These are phyloP conservation scores for Toxonevra muliebris DNA, from an alignment of 2,888 invertebrate species.

Conservation along the genomic window DNA sequence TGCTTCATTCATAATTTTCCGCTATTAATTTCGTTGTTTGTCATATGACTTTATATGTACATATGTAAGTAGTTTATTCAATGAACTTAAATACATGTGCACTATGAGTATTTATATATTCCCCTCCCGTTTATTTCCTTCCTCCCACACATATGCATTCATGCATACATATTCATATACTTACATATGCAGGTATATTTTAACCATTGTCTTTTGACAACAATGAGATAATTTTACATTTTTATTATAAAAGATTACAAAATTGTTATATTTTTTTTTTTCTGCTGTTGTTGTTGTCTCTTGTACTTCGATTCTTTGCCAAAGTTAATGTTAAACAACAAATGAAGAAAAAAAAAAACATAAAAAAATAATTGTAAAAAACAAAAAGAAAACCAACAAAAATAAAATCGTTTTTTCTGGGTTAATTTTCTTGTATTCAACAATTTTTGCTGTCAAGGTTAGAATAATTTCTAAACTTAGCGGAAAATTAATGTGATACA, in stretches of 20 bases:
- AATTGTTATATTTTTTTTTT: constrained; percentile 16
- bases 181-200: not conserved
- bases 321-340: not conserved
- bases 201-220: not conserved
- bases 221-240: constrained; percentile 1
- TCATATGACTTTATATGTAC: not conserved
- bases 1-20: constrained; percentile 4
- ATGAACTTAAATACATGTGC: not conserved
- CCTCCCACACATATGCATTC: not conserved
- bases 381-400: not conserved
- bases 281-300: constrained; percentile 7
- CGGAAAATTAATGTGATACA: constrained; percentile 47
- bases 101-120: too few species aligned
- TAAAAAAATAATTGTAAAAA: not conserved
- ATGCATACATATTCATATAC: not conserved
- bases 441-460: constrained; percentile 59
- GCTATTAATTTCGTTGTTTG: not conserved
- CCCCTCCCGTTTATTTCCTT: too few species aligned
- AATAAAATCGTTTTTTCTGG: constrained; percentile 36
- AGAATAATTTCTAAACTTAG: constrained; percentile 56
- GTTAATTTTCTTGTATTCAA: constrained; percentile 42
- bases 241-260: not conserved
- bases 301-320: not conserved
- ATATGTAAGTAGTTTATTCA: not conserved
- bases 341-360: not conserved